Conservation (phyloP, 1,140 invertebrate species). For the Luehdorfia chinensis region DNA sequence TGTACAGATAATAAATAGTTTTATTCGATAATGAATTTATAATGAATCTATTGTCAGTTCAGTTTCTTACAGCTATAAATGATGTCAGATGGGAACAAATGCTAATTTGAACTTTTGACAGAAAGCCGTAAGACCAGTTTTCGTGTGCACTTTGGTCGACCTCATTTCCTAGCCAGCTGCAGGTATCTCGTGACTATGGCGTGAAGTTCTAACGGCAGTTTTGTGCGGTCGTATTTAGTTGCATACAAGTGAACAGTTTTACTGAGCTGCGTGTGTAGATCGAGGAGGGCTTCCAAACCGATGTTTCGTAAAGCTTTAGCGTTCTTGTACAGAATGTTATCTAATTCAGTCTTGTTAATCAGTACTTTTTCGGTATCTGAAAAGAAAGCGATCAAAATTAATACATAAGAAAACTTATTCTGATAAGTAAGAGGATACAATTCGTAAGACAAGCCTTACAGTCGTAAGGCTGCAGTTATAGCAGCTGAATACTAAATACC, state of each 20-base stretch:
- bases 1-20: background rate
- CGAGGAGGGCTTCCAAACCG: constrained; percentile 79
- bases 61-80: constrained; percentile 7
- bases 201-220: constrained; percentile 79
- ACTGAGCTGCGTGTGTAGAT: constrained; percentile 80
- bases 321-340: constrained; percentile 77
- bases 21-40: constrained; percentile 24
- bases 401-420: no score
- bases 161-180: constrained; percentile 49
- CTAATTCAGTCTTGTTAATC: constrained; percentile 79
- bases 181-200: constrained; percentile 56
- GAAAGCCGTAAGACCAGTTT: background rate
- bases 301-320: constrained; percentile 76
- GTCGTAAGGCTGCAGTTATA: no score
- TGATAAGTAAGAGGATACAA: no score
- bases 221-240: constrained; percentile 75
- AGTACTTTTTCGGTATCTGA: constrained; percentile 75
- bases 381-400: no score
- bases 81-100: background rate
- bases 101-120: constrained; percentile 15
- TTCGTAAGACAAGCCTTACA: no score
- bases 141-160: constrained; percentile 1
- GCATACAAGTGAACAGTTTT: constrained; percentile 76
- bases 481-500: no score
- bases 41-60: constrained; percentile 20